Percentiles rank a stretch among this genome's conserved stretches.
Conservation (phyloP, 2,797 vertebrate genomes). For the Molossus alvarezi region DNA sequence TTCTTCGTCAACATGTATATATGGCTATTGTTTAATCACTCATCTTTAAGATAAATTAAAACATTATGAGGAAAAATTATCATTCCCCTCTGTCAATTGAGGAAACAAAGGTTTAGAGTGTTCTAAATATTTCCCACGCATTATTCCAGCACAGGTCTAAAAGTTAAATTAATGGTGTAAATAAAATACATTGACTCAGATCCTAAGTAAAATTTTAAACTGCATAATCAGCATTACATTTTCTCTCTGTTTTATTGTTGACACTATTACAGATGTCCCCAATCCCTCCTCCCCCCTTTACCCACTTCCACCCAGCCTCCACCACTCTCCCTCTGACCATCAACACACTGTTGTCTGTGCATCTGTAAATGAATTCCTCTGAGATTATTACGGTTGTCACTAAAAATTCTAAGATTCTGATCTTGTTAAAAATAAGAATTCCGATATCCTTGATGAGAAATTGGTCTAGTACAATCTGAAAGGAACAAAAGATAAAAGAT, state of each 20-base stretch:
- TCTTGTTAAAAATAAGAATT: constrained; percentile 74
- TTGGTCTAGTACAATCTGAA: constrained; percentile 79
- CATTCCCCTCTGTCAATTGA: background rate
- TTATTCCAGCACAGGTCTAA: background rate
- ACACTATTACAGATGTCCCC: too few species aligned
- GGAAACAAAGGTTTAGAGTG: background rate
- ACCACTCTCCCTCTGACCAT: too few species aligned
- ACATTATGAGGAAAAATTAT: background rate
- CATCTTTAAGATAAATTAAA: background rate
- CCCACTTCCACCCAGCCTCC: too few species aligned
- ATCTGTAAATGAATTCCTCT: constrained; percentile 63
- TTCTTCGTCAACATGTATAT: background rate
- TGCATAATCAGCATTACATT: background rate
- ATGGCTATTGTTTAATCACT: background rate
- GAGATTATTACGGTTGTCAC: constrained; percentile 64
- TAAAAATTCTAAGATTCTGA: constrained; percentile 69
- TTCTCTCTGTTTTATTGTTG: background rate
- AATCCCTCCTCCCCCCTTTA: too few species aligned
- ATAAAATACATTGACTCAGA: background rate
- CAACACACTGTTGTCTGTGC: background rate
- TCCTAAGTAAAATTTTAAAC: constrained; percentile 68
- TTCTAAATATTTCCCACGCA: background rate
- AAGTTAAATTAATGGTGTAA: background rate
- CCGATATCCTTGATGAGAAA: constrained; percentile 69
- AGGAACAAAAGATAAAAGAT: constrained; percentile 62